Percentiles rank a stretch among this genome's conserved stretches.
Evolutionary conservation across 2,113 vertebrate genomes (phyloP).

Genomic region (Nyctereutes procyonoides): DNA sequence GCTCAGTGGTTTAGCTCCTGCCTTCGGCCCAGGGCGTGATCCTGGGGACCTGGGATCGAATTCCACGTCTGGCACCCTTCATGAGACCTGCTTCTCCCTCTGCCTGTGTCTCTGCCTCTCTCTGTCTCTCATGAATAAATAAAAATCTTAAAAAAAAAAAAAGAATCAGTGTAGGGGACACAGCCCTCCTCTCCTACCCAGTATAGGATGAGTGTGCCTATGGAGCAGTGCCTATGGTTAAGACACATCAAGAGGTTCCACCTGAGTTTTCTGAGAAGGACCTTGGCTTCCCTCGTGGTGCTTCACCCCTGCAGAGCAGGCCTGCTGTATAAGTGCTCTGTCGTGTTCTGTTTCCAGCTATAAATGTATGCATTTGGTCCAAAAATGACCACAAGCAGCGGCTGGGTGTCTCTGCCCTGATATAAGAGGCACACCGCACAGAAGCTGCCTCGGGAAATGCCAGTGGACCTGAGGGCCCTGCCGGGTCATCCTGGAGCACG

Average conservation of each 20-base stretch:
- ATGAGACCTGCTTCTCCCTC: no score
- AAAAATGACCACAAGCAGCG: background rate
- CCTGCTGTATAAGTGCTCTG: background rate
- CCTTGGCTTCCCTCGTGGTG: no score
- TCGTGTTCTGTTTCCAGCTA: background rate
- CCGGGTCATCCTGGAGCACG: rapidly evolving
- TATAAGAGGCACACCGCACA: background rate
- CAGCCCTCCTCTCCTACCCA: background rate
- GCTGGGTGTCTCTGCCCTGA: background rate
- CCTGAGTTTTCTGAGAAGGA: no score
- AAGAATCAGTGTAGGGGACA: background rate
- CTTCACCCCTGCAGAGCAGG: background rate
- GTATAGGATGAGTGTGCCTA: background rate
- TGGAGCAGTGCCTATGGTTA: rapidly evolving
- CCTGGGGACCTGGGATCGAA: no score
- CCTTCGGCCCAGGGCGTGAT: no score
- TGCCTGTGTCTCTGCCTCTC: no score
- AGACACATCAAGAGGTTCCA: background rate
- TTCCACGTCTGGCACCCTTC: no score
- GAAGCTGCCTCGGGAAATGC: background rate
- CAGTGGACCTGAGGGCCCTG: rapidly evolving
- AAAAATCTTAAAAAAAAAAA: no score
- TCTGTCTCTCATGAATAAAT: no score
- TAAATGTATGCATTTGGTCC: background rate
- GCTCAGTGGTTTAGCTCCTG: no score